Evolutionary conservation across 1,140 invertebrate species (phyloP), one percentile per base, ranked within the genome.

Genomic region (Zophobas atratus): DNA sequence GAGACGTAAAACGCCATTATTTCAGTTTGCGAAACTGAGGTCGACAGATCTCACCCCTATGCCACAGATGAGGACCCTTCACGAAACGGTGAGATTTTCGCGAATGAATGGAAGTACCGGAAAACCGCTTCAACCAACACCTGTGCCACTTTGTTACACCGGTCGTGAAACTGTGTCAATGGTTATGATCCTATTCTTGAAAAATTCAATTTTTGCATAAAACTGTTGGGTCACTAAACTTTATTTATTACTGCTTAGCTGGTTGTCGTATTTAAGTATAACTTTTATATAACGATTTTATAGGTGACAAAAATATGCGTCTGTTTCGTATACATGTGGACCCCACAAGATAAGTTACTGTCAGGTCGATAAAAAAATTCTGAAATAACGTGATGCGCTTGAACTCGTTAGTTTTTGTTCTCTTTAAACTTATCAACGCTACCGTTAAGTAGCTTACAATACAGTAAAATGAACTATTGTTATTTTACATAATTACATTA

Each of bases 21-120:
- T 67, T 67, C 60, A 67, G 60, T 67, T 67, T 67, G 60, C 39
- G 60, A 41, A 67, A 67, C 60, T 43, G 60, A 67, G 60, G 60
- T 67, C 60, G 60, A 67, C 39, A 67, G 60, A 67, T 67, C 60
- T 67, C 60, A 39, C 60, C 60, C 60, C 60, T 43, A 67, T 67
- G 60, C 60, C 60, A 32, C 60, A 67, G 60, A 67, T 67, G 60
- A 67, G 60, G 33, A 67, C 60, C 60, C 60, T 67, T 67, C 60
- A 67, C 38, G 60, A 41, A 67, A 43, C 39, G 43, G 38, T 39
- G 60, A 67, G 60, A 67, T 60, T 67, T 67, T 67, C 43, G 60
- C 39, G 60, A 67, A 67, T 67, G 39, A 67, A 67, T 67, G 60
- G 39, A 67, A 67, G 60, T 39, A 67, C 60, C 38, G 60, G 60